Conservation (phyloP, 2,113 vertebrate genomes). For the Mustelus asterias region DNA sequence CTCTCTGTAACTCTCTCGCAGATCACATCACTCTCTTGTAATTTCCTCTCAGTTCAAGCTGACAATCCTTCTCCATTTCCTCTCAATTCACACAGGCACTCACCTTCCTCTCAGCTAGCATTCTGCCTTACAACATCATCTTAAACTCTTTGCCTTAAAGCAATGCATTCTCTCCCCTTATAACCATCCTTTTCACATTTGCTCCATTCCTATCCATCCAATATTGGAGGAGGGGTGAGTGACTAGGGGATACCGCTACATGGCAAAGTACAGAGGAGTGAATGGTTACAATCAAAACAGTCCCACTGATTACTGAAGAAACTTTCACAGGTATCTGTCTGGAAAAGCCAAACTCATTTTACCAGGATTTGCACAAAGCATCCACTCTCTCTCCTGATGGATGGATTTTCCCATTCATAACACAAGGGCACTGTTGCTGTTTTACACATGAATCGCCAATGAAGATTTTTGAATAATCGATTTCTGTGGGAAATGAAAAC, state of each 20-base stretch:
- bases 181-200: no score
- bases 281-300: no score
- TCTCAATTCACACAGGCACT: neutral
- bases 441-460: neutral
- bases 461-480: neutral
- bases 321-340: no score
- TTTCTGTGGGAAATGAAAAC: neutral
- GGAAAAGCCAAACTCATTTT: neutral
- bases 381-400: conserved; percentile 20
- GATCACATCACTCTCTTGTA: no score
- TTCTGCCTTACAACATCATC: neutral
- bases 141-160: neutral
- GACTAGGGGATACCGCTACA: no score
- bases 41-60: neutral
- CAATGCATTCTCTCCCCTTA: no score
- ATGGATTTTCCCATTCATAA: conserved; percentile 24
- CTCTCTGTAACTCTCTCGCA: no score
- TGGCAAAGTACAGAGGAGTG: no score
- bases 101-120: neutral
- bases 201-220: no score
- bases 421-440: neutral
- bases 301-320: no score
- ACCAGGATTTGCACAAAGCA: conserved; percentile 27
- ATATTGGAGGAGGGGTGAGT: no score
- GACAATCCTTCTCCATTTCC: neutral